These are phyloP conservation scores for Palloptera scutellata DNA, from an alignment of 2,888 invertebrate genomes.

Conservation along the genomic window DNA sequence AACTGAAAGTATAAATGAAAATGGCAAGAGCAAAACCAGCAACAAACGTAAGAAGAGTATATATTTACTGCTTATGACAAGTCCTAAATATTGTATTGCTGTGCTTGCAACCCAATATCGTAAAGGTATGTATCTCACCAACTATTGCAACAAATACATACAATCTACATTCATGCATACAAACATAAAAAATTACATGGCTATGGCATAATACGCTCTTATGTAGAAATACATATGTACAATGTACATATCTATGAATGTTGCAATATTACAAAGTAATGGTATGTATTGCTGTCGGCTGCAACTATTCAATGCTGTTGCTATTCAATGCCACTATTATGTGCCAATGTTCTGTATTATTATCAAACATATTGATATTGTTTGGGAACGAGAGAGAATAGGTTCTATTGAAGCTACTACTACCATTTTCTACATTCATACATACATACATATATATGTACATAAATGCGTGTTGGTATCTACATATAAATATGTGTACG, in stretches of 20 bases:
- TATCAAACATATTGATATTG: too few relatives aligned
- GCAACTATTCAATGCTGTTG: too few relatives aligned
- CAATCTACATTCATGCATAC: too few relatives aligned
- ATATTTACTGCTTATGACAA: slow-evolving; percentile 7
- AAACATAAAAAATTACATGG: too few relatives aligned
- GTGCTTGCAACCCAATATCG: background rate
- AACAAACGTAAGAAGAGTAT: background rate
- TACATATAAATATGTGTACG: background rate
- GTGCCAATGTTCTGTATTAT: too few relatives aligned
- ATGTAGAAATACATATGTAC: background rate
- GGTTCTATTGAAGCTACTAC: too few relatives aligned
- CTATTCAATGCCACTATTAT: too few relatives aligned
- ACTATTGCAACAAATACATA: too few relatives aligned
- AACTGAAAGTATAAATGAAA: background rate
- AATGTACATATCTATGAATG: background rate
- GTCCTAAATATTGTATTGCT: slow-evolving; percentile 1
- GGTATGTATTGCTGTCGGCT: background rate
- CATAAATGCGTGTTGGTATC: background rate
- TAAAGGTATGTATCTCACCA: background rate
- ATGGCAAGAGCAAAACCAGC: background rate
- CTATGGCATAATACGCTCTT: background rate
- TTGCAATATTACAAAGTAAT: too few relatives aligned
- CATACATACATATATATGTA: background rate
- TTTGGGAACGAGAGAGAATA: too few relatives aligned
- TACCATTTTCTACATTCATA: too few relatives aligned